Evolutionary conservation across 2,113 vertebrate species (phyloP).

Genomic region (Hippopotamus amphibius): DNA sequence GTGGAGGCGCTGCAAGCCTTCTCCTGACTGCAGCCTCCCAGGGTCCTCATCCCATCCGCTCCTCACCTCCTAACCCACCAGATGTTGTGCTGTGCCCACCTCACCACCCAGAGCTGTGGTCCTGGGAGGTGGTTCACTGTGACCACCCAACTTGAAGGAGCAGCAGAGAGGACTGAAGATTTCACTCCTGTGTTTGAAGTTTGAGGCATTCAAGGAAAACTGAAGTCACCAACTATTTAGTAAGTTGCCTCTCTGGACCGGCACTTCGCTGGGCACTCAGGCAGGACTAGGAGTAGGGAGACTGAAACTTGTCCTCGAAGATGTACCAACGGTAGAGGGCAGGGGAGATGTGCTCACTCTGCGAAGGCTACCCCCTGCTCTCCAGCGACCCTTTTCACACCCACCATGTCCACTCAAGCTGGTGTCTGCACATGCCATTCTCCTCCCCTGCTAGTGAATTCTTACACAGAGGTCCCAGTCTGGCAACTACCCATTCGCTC

Average conservation of each 20-base stretch:
- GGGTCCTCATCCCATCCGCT: background rate
- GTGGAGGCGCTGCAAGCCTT: accelerated
- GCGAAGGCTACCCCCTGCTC: background rate
- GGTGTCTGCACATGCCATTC: background rate
- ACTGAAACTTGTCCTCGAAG: background rate
- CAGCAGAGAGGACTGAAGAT: background rate
- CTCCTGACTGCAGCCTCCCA: background rate
- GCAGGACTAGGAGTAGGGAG: background rate
- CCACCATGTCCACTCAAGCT: background rate
- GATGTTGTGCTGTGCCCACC: no score
- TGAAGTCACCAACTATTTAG: background rate
- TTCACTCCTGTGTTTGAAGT: background rate
- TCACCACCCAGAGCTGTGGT: no score
- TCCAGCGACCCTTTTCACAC: background rate
- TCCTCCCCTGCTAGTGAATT: background rate
- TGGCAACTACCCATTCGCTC: background rate
- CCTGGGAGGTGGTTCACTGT: background rate
- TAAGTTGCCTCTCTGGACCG: background rate
- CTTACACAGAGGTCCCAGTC: background rate
- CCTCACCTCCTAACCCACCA: background rate
- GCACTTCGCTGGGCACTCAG: background rate
- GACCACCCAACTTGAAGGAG: background rate
- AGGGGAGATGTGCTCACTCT: background rate
- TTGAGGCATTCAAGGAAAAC: background rate
- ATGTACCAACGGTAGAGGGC: accelerated